Evolutionary conservation across 2,888 invertebrate species (phyloP), one percentile per base, ranked within the genome.

Genomic region (Strigamia maritima): DNA sequence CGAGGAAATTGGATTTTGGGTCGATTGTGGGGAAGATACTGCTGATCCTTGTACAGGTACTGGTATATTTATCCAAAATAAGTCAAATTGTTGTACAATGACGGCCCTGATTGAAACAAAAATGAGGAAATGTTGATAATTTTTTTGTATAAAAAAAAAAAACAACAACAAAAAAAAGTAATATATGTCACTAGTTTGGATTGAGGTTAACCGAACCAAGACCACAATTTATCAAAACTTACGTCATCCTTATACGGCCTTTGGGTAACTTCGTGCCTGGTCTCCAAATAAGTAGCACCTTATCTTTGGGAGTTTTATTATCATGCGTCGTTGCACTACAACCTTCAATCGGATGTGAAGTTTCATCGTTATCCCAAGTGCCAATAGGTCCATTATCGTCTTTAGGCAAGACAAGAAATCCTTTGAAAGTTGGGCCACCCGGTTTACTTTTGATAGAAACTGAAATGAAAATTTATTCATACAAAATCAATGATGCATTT

Each of bases 331-430:
- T 49, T 22, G 49, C 44, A 24, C 44, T 28, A 22, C 77, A 77
- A 0, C 76, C 76, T 40, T 19, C 19, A 7, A 77, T 38, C 44
- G 77, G 77, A 24, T 77, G 77, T 0, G 77, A 77, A 22, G 19
- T 22, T 40, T 14, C 77, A 24, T 77, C 77, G 28, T 77, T 77
- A 28, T 77, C 77, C 77, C 77, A 77, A n/a, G 77, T 77, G 12
- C 77, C 77, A 40, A 49, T 24, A 2, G 49, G 22, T 12, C 49
- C 77, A n/a, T 16, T n/a, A 24, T 77, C 35, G 44, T 49, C 44
- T 24, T 76, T 19, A 3, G 76, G 31, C 76, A 49, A 22, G 6
- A 77, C 49, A 16, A 77, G 44, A 49, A 77, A 77, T 40, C 77
- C 77, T 77, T 31, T 24, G 31, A 76, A 76, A 16, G 74, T 4